Conservation (phyloP, 2,113 vertebrate species). For the Pagrus major region DNA sequence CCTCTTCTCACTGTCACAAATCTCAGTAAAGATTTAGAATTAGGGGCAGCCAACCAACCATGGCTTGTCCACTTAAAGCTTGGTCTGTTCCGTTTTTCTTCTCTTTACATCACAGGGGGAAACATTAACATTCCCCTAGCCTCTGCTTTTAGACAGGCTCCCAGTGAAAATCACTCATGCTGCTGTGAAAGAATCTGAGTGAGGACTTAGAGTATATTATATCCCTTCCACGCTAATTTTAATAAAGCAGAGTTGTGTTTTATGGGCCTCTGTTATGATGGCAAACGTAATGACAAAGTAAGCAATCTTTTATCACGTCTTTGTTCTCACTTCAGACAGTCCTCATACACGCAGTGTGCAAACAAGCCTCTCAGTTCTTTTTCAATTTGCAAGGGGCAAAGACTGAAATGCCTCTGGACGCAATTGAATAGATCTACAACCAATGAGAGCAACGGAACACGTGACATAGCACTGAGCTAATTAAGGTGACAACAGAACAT, state of each 20-base stretch:
- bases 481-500: no score
- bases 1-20: slow-evolving; percentile 45
- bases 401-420: no score
- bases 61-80: slow-evolving; percentile 44
- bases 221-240: background rate
- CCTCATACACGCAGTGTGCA: background rate
- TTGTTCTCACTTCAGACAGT: background rate
- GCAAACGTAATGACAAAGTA: slow-evolving; percentile 3
- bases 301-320: background rate
- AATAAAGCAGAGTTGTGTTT: background rate
- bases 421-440: no score
- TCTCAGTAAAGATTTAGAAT: slow-evolving; percentile 38
- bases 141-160: background rate
- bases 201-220: background rate
- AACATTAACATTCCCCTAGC: slow-evolving; percentile 16
- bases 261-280: background rate
- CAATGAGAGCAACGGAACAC: no score
- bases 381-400: no score
- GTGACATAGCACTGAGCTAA: no score
- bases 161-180: background rate
- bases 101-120: slow-evolving; percentile 19
- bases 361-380: no score
- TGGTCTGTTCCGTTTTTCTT: slow-evolving; percentile 30
- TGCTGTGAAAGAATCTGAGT: background rate
- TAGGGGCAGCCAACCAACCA: slow-evolving; percentile 29